A percentile compares a stretch with the other conserved stretches of the same genome.
Evolutionary conservation across 2,113 vertebrate species (phyloP).

Genomic region (Damaliscus lunatus): DNA sequence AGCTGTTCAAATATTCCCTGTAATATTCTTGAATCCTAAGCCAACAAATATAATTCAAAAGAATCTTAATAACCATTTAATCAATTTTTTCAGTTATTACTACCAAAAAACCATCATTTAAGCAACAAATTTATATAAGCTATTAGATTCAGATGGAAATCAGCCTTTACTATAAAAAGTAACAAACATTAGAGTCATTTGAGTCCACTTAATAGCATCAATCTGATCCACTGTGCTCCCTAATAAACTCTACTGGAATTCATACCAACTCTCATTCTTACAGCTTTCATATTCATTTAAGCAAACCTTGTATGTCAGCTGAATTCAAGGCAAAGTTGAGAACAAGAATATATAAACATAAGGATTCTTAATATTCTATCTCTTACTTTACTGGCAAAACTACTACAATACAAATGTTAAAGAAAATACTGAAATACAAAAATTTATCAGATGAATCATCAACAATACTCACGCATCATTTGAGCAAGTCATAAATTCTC

Average conservation of each 20-base stretch:
- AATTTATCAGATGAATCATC: background rate
- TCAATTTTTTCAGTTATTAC: background rate
- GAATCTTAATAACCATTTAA: conserved; percentile 1
- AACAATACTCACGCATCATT: conserved; percentile 93
- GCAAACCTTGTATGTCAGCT: background rate
- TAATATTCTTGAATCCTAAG: background rate
- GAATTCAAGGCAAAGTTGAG: background rate
- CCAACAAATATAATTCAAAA: background rate
- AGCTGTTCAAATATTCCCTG: background rate
- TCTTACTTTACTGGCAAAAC: background rate
- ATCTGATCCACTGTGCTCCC: background rate
- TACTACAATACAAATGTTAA: background rate
- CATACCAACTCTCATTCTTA: background rate
- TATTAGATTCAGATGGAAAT: background rate
- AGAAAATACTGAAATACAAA: background rate
- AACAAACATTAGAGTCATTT: background rate
- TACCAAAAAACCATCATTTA: conserved; percentile 8
- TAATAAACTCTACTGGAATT: conserved; percentile 13
- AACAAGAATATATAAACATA: conserved; percentile 13
- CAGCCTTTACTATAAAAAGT: conserved; percentile 29
- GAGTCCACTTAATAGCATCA: background rate
- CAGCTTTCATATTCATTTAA: conserved; percentile 13
- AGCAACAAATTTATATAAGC: background rate
- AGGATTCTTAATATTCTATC: background rate
- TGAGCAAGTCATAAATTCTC: conserved; percentile 98